A percentile compares a stretch with the other conserved stretches of the same genome.
These are phyloP conservation scores for Galleria mellonella DNA, from an alignment of 1,140 invertebrate species.

Conservation along the genomic window DNA sequence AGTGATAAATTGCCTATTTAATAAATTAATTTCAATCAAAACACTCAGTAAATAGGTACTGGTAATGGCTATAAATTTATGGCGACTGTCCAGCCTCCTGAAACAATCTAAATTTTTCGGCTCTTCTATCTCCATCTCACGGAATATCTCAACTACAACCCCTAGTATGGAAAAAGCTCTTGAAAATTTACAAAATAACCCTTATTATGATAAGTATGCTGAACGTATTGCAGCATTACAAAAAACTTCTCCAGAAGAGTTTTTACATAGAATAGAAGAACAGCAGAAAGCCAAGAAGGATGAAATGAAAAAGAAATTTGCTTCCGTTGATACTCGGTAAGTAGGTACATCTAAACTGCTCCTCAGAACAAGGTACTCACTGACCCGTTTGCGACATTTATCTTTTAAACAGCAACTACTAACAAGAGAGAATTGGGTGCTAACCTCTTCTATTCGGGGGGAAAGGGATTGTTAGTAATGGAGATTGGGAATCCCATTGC, in stretches of 20 bases:
- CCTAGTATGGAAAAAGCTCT: constrained; percentile 74
- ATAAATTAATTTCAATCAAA: too few relatives aligned
- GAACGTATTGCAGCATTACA: constrained; percentile 84
- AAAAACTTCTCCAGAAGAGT: constrained; percentile 84
- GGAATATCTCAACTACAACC: constrained; percentile 54
- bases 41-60: too few relatives aligned
- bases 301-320: constrained; percentile 42
- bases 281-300: constrained; percentile 71
- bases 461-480: too few relatives aligned
- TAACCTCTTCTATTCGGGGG: too few relatives aligned
- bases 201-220: constrained; percentile 89
- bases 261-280: constrained; percentile 79
- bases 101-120: too few relatives aligned
- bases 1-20: too few relatives aligned
- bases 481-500: too few relatives aligned
- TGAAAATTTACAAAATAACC: constrained; percentile 83
- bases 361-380: too few relatives aligned
- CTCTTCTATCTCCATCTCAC: neutral
- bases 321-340: constrained; percentile 50
- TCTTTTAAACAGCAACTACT: too few relatives aligned
- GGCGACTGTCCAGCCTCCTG: too few relatives aligned
- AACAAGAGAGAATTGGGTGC: too few relatives aligned
- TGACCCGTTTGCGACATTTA: neutral
- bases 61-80: too few relatives aligned
- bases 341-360: neutral